Conservation (phyloP, 2,888 invertebrate genomes). For the Ormia ochracea region DNA sequence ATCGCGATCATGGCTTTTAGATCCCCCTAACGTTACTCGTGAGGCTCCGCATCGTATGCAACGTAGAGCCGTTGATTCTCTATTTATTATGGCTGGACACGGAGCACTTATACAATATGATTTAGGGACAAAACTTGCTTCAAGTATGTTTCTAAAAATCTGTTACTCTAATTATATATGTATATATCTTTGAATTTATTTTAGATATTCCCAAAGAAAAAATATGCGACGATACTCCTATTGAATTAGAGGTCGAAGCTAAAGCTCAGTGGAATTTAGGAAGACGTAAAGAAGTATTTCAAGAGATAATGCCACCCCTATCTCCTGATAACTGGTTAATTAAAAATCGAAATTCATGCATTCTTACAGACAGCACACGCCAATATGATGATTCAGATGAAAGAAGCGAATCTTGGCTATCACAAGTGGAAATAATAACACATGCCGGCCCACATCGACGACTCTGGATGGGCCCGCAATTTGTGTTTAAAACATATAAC, state of each 20-base stretch:
- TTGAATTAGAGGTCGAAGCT: conserved; percentile 90
- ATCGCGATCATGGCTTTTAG: conserved; percentile 83
- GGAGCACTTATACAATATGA: conserved; percentile 92
- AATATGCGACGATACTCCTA: conserved; percentile 89
- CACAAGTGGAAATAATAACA: conserved; percentile 97
- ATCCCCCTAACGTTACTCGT: conserved; percentile 77
- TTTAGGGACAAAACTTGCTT: conserved; percentile 85
- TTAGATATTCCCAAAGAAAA: conserved; percentile 88
- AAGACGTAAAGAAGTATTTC: conserved; percentile 77
- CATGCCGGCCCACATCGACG: conserved; percentile 96
- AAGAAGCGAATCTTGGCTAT: conserved; percentile 89
- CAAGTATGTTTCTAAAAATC: conserved; percentile 67
- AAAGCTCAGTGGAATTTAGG: conserved; percentile 93
- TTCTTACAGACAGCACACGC: conserved; percentile 71
- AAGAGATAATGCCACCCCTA: conserved; percentile 87
- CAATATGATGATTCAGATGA: conserved; percentile 76
- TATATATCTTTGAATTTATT: not conserved
- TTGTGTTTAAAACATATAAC: conserved; percentile 95
- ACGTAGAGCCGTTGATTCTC: conserved; percentile 85
- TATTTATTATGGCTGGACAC: conserved; percentile 92
- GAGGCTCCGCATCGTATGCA: conserved; percentile 76
- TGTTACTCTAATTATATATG: not conserved
- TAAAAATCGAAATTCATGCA: conserved; percentile 76
- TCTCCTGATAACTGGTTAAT: conserved; percentile 83
- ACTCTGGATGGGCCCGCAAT: conserved; percentile 99